Base-by-base conservation (phyloP, 2,113 vertebrate species). In the Rhodinocichla rosea region DNA sequence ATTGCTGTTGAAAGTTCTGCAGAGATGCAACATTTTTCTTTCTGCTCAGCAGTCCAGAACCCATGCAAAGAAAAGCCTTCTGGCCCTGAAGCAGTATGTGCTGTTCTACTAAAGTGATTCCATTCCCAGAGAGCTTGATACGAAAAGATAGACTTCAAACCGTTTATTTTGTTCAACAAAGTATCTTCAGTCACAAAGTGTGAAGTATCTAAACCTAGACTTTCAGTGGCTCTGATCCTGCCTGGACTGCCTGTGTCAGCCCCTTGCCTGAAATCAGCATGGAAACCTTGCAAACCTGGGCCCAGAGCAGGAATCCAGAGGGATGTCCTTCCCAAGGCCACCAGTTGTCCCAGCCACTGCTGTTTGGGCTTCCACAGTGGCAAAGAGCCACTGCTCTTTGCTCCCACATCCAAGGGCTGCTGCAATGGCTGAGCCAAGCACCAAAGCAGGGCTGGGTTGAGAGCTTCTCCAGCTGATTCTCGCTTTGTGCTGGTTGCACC, bases 361-460 rank as follows among this genome's bases (percentile, higher is more conserved):
- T 49, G 21, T 71, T 40, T 37, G 55, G 62, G 35, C 52, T n/a
- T n/a, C n/a, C n/a, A n/a, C n/a, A n/a, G n/a, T n/a, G n/a, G n/a
- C n/a, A n/a, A n/a, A n/a, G n/a, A n/a, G n/a, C n/a, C n/a, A n/a
- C n/a, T n/a, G n/a, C n/a, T n/a, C 40, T 37, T 50, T 40, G 50
- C 35, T 77, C 33, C 50, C 4, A 9, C 56, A 60, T 7, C 32
- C 45, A 22, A 9, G 0, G 4, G 77, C 56, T 65, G 69, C 73
- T 71, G 37, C 55, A 45, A 7, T 2, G 35, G 22, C 59, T 42
- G 44, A 53, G 53, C 35, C 0, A 0, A 71, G 20, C 4, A 64
- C 30, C 52, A 26, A 42, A 40, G 37, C 0, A 0, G 17, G 3
- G 21, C 23, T 0, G 4, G 44, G 63, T 2, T 45, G 52, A 39